phyloP scores from a whole-genome alignment of 2,113 vertebrate species.

The Ia io region DNA sequence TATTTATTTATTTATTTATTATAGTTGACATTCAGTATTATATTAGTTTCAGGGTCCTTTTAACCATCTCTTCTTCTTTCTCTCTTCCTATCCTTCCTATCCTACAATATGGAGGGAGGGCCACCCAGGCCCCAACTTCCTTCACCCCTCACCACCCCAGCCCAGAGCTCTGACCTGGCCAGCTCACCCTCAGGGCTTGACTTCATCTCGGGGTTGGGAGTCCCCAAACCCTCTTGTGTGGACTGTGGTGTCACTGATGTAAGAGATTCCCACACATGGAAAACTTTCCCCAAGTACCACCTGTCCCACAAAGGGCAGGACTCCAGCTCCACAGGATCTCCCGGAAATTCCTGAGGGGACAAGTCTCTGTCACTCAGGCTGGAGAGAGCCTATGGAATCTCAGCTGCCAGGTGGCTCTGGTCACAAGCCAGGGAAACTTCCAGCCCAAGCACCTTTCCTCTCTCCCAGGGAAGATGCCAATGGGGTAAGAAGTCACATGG shows the following conservation, averaged over 20 bases:
- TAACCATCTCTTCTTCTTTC: neutral
- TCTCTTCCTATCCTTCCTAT: neutral
- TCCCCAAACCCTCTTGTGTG: neutral
- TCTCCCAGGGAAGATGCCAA: neutral
- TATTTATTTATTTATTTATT: neutral
- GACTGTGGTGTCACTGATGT: neutral
- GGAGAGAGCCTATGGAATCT: neutral
- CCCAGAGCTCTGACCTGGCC: neutral
- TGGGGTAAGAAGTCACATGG: neutral
- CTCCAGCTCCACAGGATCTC: neutral
- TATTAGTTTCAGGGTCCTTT: neutral
- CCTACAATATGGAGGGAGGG: too few relatives aligned
- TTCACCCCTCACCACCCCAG: neutral
- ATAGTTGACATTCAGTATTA: neutral
- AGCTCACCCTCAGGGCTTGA: neutral
- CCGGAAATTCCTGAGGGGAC: constrained; percentile 5
- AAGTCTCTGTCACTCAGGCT: neutral
- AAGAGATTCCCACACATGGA: neutral
- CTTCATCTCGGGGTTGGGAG: neutral
- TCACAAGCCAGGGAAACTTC: neutral
- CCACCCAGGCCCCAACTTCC: too few relatives aligned
- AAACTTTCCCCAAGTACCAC: neutral
- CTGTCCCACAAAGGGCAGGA: neutral
- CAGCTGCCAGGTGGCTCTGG: neutral
- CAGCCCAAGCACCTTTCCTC: neutral